phyloP scores from a whole-genome alignment of 1,140 invertebrate species.

The Papilio helenus region DNA sequence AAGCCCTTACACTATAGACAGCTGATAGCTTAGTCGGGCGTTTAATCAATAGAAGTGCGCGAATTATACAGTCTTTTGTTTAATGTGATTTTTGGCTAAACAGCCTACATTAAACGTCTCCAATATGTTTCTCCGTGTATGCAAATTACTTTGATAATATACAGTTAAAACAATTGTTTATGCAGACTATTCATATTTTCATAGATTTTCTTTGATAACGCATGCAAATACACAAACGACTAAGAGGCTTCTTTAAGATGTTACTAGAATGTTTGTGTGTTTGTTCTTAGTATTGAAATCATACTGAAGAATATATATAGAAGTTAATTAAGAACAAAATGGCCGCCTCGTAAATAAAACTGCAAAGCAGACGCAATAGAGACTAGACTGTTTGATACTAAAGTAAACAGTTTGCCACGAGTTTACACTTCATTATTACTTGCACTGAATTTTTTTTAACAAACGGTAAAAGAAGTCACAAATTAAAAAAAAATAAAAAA shows the following conservation, averaged over 20 bases:
- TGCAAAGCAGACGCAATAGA: background rate
- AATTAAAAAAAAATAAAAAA: background rate
- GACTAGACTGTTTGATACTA: no score
- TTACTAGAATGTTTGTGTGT: background rate
- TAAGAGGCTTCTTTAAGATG: background rate
- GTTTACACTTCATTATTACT: no score
- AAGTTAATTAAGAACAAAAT: background rate
- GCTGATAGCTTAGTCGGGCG: background rate
- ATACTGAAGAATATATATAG: background rate
- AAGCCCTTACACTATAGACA: no score
- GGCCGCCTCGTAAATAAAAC: background rate
- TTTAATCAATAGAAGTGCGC: background rate
- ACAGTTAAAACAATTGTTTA: background rate
- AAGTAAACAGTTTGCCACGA: no score
- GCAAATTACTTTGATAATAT: no score
- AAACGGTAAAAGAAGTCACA: no score
- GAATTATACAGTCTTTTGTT: no score
- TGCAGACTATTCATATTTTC: background rate
- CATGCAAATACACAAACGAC: background rate
- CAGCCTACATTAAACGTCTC: no score
- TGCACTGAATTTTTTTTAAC: no score
- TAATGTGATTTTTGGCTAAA: no score
- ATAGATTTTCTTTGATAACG: background rate
- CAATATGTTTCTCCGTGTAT: no score
- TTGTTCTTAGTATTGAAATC: background rate